A percentile compares a stretch with the other conserved stretches of the same genome.
Conservation (phyloP, 2,113 vertebrate genomes). For the Pipa parva region DNA sequence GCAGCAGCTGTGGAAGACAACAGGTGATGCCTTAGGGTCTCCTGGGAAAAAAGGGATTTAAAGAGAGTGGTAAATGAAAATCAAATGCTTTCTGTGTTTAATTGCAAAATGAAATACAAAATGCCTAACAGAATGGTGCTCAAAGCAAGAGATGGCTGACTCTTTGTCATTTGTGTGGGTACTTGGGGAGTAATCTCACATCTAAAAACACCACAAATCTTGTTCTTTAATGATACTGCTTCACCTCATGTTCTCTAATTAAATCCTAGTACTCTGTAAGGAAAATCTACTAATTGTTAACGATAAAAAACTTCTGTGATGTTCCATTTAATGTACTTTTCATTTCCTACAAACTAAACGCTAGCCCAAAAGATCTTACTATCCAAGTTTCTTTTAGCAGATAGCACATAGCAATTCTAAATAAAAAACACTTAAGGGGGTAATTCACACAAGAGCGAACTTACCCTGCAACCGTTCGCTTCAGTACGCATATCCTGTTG, state of each 20-base stretch:
- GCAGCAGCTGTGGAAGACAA: slow-evolving; percentile 37
- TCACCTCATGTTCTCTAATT: slow-evolving; percentile 23
- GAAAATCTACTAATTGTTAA: background rate
- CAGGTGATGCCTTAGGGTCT: slow-evolving; percentile 40
- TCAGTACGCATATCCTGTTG: no score
- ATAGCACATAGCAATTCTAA: no score
- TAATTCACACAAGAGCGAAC: no score
- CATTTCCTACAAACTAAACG: no score
- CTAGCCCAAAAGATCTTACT: no score
- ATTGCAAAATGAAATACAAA: slow-evolving; percentile 1
- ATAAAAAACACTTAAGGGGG: no score
- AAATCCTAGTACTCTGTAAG: background rate
- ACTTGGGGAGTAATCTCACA: slow-evolving; percentile 32
- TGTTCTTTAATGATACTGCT: slow-evolving; percentile 29
- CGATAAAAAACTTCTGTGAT: no score
- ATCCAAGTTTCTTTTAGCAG: no score
- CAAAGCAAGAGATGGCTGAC: background rate
- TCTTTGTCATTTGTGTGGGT: slow-evolving; percentile 28
- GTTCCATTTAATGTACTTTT: no score
- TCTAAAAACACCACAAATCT: slow-evolving; percentile 32
- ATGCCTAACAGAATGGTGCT: slow-evolving; percentile 2
- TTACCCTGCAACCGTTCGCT: no score
- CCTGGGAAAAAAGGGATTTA: slow-evolving; percentile 27
- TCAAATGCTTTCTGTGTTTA: slow-evolving; percentile 24
- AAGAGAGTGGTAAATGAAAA: slow-evolving; percentile 34